These are phyloP conservation scores for Cryptus armator DNA, from an alignment of 2,888 invertebrate genomes.

Conservation along the genomic window DNA sequence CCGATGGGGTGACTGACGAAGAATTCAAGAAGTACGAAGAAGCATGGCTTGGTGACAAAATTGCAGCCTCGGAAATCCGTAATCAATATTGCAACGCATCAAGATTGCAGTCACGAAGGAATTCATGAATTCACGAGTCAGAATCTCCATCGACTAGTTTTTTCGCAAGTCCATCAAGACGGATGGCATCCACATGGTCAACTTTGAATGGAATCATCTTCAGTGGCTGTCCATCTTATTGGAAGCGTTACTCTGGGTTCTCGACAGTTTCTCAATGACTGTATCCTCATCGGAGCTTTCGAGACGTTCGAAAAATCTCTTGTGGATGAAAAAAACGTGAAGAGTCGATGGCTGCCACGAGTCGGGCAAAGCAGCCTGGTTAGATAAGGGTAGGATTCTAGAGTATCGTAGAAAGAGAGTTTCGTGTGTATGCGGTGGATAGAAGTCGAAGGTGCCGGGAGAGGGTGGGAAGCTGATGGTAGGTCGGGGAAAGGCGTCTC, in stretches of 20 bases:
- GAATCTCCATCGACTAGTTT: neutral
- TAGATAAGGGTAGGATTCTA: slow-evolving; percentile 50
- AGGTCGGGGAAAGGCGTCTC: slow-evolving; percentile 24
- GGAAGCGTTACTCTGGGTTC: neutral
- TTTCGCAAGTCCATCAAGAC: neutral
- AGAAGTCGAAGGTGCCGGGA: slow-evolving; percentile 32
- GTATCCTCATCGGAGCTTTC: neutral
- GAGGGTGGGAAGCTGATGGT: slow-evolving; percentile 66
- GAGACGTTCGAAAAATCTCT: neutral
- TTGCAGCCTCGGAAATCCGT: neutral
- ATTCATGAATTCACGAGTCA: neutral
- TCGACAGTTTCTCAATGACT: neutral
- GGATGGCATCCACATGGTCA: neutral
- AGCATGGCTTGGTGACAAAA: neutral
- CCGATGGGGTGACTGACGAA: neutral
- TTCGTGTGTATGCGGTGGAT: slow-evolving; percentile 2
- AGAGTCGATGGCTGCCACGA: slow-evolving; percentile 41
- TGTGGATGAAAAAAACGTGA: neutral
- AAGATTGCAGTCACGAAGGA: neutral
- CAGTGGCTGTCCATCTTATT: neutral
- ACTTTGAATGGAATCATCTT: neutral
- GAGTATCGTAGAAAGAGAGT: slow-evolving; percentile 66
- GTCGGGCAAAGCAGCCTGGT: slow-evolving; percentile 35
- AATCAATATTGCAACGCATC: neutral
- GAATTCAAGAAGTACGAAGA: slow-evolving; percentile 5